phyloP scores from a whole-genome alignment of 2,888 invertebrate genomes.

The Calameuta pallipes region DNA sequence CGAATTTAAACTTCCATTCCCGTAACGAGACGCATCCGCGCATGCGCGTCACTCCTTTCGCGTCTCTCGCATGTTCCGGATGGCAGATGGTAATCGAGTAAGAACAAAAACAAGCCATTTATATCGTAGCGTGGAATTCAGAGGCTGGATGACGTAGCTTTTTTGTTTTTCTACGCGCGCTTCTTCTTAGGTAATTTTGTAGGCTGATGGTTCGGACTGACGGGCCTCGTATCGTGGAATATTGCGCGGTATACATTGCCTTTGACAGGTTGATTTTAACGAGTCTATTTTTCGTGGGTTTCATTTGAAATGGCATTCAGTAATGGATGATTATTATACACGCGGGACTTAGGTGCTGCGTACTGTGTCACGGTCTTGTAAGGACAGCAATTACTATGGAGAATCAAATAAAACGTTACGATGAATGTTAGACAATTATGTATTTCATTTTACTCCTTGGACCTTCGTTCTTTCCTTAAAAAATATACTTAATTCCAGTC shows the following conservation, averaged over 20 bases:
- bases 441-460: background rate
- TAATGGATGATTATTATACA: slow-evolving; percentile 16
- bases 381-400: slow-evolving; percentile 42
- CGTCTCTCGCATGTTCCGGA: too few species aligned
- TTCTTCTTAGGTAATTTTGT: slow-evolving; percentile 28
- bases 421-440: slow-evolving; percentile 48
- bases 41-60: too few species aligned
- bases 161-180: slow-evolving; percentile 40
- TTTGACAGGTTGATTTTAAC: slow-evolving; percentile 46
- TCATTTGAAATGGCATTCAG: slow-evolving; percentile 32
- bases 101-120: background rate
- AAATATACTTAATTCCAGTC: too few species aligned
- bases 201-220: too few species aligned
- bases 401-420: slow-evolving; percentile 63
- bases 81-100: too few species aligned
- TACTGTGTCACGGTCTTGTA: slow-evolving; percentile 50
- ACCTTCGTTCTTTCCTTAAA: background rate
- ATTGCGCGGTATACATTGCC: too few species aligned
- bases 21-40: too few species aligned
- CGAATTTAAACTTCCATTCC: too few species aligned
- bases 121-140: slow-evolving; percentile 23
- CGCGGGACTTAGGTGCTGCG: slow-evolving; percentile 16
- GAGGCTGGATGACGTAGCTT: slow-evolving; percentile 30
- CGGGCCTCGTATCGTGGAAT: too few species aligned
- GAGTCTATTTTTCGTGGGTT: slow-evolving; percentile 55